Percentiles rank a stretch among this genome's conserved stretches.
Conservation (phyloP, 2,797 vertebrate species). For the Chloroceryle amazona region DNA sequence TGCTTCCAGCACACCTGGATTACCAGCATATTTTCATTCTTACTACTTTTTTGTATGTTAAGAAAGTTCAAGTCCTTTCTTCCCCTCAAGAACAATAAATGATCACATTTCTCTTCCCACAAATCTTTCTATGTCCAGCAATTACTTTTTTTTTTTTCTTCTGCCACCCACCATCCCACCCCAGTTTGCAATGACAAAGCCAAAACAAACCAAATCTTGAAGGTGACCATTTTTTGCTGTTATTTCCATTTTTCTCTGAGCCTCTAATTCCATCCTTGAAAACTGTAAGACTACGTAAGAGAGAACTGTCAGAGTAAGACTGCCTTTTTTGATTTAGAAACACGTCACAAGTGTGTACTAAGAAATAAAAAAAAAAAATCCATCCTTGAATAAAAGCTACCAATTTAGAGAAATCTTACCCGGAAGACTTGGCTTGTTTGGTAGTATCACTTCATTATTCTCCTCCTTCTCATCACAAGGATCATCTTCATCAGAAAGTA, state of each 20-base stretch:
- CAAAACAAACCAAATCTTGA: background rate
- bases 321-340: background rate
- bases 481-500: slow-evolving; percentile 91
- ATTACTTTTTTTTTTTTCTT: background rate
- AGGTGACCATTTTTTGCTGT: rapidly evolving
- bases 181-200: background rate
- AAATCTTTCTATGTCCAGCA: background rate
- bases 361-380: background rate
- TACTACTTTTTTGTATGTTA: background rate
- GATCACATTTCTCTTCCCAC: background rate
- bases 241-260: background rate
- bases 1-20: background rate
- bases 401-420: slow-evolving; percentile 66
- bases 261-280: background rate
- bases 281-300: background rate
- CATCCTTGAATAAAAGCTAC: background rate
- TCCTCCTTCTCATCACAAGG: slow-evolving; percentile 80
- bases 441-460: slow-evolving; percentile 33
- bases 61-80: background rate
- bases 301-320: background rate
- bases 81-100: background rate
- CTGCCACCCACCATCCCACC: background rate
- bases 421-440: slow-evolving; percentile 62
- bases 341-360: background rate
- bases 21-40: background rate